Evolutionary conservation across 2,113 vertebrate genomes (phyloP), one percentile per base, ranked within the genome.

Genomic region (Oceanites oceanicus): DNA sequence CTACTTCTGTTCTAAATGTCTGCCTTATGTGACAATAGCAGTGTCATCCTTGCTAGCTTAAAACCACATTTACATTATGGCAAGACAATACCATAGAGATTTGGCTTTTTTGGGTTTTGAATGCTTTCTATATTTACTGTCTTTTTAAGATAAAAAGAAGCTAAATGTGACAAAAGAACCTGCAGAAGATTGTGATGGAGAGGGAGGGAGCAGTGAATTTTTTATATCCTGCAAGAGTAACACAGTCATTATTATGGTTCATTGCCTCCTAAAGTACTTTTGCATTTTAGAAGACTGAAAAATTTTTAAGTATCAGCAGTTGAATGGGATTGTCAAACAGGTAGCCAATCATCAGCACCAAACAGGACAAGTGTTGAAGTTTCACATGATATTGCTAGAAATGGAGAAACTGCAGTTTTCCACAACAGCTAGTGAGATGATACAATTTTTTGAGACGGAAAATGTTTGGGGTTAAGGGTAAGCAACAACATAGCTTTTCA

Each of bases 331-430:
- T 70, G 18, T 86, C 45, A 88, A 47, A 25, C 13, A 76, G 11
- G 36, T 42, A 61, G 38, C n/a, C 45, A 53, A 63, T 50, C 16
- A 47, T 32, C 9, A 71, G 27, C 18, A 47, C 29, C 16, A 42
- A 47, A 61, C 0, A 2, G 17, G 19, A 71, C 0, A 2, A 45
- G 22, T 25, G 15, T 38, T 72, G n/a, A 58, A 45, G 7, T 36
- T 70, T 84, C 36, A 38, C 7, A 58, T 16, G 12, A 14, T 52
- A 8, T 4, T 73, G 12, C 11, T 55, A 25, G 45, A 89, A 87
- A 61, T 21, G 17, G 22, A 86, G 26, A 67, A 86, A 44, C 13
- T 15, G 5, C 14, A 16, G 8, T 38, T 78, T 94, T 75, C 21
- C n/a, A 22, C 25, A 67, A 52, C 4, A 2, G 7, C 2, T 13